Evolutionary conservation across 2,113 vertebrate species (phyloP), one percentile per base, ranked within the genome.

Genomic region (Platycercus adscitus): DNA sequence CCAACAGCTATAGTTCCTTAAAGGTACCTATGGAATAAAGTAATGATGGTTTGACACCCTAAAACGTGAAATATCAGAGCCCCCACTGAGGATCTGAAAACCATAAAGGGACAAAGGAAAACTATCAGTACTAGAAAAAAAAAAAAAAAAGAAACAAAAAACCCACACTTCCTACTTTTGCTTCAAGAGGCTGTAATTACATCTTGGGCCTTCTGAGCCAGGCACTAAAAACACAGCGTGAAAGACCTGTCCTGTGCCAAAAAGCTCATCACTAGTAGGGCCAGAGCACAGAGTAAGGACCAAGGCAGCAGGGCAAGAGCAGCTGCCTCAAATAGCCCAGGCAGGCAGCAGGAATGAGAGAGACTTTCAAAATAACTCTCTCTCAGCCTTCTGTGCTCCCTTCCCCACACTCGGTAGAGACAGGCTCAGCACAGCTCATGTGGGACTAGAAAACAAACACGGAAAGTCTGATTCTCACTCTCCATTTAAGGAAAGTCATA

Each of bases 401-500:
- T 33, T 41, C 29, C 7, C 33, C 4, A 11, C n/a, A 2, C 25
- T 39, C 31, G 3, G 15, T 1, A n/a, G 20, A 47, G 47, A 18
- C 58, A 29, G 18, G 26, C 35, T 82, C 46, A 12, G 16, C 17
- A 55, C 25, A 28, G 25, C 46, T 28, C 61, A 14, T 0, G 3
- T 0, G 28, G 8, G 33, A 70, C 53, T 17, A 47, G 2, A 35
- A 52, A 37, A 25, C 28, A 23, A 89, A 71, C 26, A 17, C 68
- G 43, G 9, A 10, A 46, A 68, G 17, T 4, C 47, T 7, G 35
- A 35, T 41, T 77, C 37, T 47, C n/a, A 17, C 39, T 37, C 9
- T 28, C 24, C 7, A 3, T 24, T 55, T 50, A 13, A 18, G 37
- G 14, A 77, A 72, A 69, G 12, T 2, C 3, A 0, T 6, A 10